A percentile compares a stretch with the other conserved stretches of the same genome.
phyloP scores from a whole-genome alignment of 2,888 invertebrate species.

The Lobophora halterata region DNA sequence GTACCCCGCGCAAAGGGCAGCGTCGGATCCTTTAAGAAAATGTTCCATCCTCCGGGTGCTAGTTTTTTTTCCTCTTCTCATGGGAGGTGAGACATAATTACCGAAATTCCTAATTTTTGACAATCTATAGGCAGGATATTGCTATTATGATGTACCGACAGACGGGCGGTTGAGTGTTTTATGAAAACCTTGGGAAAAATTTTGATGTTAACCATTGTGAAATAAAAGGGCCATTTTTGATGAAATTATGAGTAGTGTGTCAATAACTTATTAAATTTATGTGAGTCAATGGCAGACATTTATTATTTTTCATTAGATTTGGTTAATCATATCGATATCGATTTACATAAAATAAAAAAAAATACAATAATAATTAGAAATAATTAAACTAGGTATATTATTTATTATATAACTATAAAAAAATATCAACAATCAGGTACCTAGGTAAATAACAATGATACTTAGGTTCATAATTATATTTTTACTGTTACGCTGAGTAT shows the following conservation, averaged over 20 bases:
- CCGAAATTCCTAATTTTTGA: constrained; percentile 79
- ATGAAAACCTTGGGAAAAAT: constrained; percentile 42
- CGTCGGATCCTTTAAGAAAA: constrained; percentile 73
- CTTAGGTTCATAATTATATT: too few species aligned
- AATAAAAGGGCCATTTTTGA: constrained; percentile 17
- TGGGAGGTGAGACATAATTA: constrained; percentile 79
- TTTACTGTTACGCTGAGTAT: too few species aligned
- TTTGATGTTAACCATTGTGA: constrained; percentile 30
- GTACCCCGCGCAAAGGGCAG: constrained; percentile 40
- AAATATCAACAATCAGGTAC: too few species aligned
- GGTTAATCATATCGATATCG: too few species aligned
- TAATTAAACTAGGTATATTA: too few species aligned
- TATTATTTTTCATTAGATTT: constrained; percentile 9
- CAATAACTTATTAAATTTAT: constrained; percentile 17
- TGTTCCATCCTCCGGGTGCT: constrained; percentile 71
- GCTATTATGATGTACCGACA: constrained; percentile 70
- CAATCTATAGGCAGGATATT: constrained; percentile 79
- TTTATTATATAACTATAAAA: too few species aligned
- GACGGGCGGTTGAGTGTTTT: constrained; percentile 38
- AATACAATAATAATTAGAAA: too few species aligned
- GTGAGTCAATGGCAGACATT: constrained; percentile 5
- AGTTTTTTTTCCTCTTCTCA: constrained; percentile 67
- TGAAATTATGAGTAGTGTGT: constrained; percentile 19
- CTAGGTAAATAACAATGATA: too few species aligned
- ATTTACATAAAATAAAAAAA: too few species aligned